Evolutionary conservation across 1,140 invertebrate species (phyloP), one percentile per base, ranked within the genome.

Genomic region (Ostrea denselamellosa): DNA sequence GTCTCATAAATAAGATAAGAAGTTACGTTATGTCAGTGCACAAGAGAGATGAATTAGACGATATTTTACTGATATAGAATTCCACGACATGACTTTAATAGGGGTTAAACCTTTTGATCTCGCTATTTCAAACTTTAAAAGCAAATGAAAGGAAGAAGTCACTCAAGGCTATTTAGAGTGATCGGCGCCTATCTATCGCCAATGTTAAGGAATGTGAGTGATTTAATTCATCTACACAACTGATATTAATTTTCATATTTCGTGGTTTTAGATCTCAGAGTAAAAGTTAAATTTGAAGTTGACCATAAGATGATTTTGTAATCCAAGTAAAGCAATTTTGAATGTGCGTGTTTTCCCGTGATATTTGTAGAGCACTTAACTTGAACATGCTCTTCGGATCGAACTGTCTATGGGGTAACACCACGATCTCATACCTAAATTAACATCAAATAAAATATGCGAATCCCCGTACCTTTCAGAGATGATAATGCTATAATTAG

Each of bases 281-380:
- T 25, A 77, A 77, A 77, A 77, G 68, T 77, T 77, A 77, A 77
- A 77, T 77, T 77, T 77, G 68, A 77, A 77, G 68, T 77, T 77
- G 68, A 77, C 68, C 68, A 77, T 77, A 77, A 77, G 68, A 77
- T 77, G 68, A 77, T 77, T 77, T 77, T 77, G 68, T 77, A 77
- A 77, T 77, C 68, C 68, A 77, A 77, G 68, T 77, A 77, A 77
- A 77, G 68, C 28, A 25, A 77, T 28, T 34, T 77, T 77, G 12
- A 77, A 77, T 77, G 68, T 34, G 25, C 68, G 68, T 77, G 68
- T 77, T 77, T 77, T 34, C 68, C 25, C 14, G 28, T 28, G 68
- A 77, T 77, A 77, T 77, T 77, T 77, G 68, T 77, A 44, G 28
- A 77, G 68, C 68, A 77, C 68, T 77, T 77, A 77, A 77, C 68